phyloP scores from a whole-genome alignment of 2,888 invertebrate species.

The Meiosimyza decipiens region DNA sequence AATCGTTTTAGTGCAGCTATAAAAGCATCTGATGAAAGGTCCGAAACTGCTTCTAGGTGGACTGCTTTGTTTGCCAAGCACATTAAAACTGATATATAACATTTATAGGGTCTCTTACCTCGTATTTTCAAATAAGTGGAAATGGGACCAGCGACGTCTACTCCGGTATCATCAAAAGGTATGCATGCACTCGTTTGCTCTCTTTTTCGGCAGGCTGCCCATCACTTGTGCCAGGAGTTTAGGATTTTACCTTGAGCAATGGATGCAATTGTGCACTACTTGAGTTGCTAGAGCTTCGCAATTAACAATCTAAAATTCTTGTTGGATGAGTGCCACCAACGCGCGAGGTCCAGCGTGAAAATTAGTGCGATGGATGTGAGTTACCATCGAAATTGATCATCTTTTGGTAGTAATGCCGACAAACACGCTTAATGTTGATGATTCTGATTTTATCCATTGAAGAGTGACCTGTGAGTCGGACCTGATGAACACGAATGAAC shows the following conservation, averaged over 20 bases:
- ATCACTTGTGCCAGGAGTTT: no score
- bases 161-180: background rate
- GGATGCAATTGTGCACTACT: conserved; percentile 3
- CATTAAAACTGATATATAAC: conserved; percentile 26
- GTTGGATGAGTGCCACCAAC: conserved; percentile 14
- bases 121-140: background rate
- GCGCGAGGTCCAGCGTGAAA: conserved; percentile 25
- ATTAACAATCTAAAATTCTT: conserved; percentile 1
- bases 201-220: no score
- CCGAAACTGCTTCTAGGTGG: conserved; percentile 34
- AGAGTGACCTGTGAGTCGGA: conserved; percentile 44
- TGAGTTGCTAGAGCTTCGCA: background rate
- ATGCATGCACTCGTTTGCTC: background rate
- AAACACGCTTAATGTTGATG: conserved; percentile 39
- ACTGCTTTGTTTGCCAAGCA: conserved; percentile 37
- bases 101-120: conserved; percentile 32
- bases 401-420: conserved; percentile 36
- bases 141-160: conserved; percentile 6
- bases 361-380: conserved; percentile 27
- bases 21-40: conserved; percentile 31
- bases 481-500: conserved; percentile 38
- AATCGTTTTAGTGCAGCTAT: conserved; percentile 2
- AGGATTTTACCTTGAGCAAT: background rate
- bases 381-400: conserved; percentile 27
- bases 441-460: conserved; percentile 41